Evolutionary conservation across 2,888 invertebrate genomes (phyloP).

Genomic region (Yponomeuta cagnagella): DNA sequence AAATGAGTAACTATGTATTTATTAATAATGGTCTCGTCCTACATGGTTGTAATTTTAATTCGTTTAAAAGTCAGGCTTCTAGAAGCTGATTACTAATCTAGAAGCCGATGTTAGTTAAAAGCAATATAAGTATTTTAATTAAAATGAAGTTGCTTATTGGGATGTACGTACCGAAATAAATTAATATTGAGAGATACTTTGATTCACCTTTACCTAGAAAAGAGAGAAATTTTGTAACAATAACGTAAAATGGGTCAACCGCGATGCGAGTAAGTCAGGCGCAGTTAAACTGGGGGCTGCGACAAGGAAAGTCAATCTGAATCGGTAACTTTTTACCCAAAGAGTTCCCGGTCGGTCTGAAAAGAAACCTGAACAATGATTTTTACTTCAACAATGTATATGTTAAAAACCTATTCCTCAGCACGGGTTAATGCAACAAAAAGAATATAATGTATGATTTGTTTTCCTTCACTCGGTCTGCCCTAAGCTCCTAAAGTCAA

Average conservation of each 20-base stretch:
- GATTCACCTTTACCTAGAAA: not conserved
- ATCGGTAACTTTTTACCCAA: slow-evolving; percentile 51
- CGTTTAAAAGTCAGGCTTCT: not conserved
- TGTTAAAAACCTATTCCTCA: not conserved
- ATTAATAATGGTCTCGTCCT: not conserved
- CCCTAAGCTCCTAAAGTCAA: too few relatives aligned
- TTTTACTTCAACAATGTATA: slow-evolving; percentile 3
- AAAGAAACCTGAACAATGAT: not conserved
- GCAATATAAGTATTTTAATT: slow-evolving; percentile 9
- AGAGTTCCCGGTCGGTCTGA: slow-evolving; percentile 23
- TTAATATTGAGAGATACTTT: not conserved
- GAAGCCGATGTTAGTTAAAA: not conserved
- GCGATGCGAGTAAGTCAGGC: slow-evolving; percentile 35
- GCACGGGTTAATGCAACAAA: too few relatives aligned
- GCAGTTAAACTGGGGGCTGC: slow-evolving; percentile 40
- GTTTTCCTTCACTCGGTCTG: not conserved
- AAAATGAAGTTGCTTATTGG: not conserved
- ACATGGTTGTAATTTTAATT: not conserved
- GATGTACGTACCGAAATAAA: not conserved
- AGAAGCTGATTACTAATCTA: not conserved
- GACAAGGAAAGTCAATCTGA: slow-evolving; percentile 66
- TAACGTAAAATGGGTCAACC: slow-evolving; percentile 16
- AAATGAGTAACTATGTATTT: not conserved
- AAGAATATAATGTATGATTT: too few relatives aligned
- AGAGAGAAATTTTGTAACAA: not conserved